Percentiles rank a stretch among this genome's conserved stretches.
Conservation (phyloP, 2,113 vertebrate genomes). For the Myodes glareolus region DNA sequence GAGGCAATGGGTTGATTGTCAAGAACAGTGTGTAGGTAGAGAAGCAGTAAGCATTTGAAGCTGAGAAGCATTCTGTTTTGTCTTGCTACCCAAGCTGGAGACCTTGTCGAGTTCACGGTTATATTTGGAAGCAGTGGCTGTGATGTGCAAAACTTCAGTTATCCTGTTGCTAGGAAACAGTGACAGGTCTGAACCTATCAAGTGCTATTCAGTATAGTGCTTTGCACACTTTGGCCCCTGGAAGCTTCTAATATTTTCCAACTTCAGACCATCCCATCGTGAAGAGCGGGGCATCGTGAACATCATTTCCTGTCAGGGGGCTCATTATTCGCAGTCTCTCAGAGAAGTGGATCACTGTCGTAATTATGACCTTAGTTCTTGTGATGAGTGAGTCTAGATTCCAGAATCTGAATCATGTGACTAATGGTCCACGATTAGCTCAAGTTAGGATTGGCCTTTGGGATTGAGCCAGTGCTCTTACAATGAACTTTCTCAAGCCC, state of each 20-base stretch:
- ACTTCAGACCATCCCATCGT: background rate
- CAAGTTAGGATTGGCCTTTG: constrained; percentile 18
- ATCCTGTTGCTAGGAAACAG: constrained; percentile 40
- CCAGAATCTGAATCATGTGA: constrained; percentile 19
- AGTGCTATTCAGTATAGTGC: constrained; percentile 47
- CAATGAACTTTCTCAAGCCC: background rate
- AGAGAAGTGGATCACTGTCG: constrained; percentile 12
- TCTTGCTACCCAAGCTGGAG: constrained; percentile 17
- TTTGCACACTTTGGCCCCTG: background rate
- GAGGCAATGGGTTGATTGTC: background rate
- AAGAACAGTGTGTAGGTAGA: background rate
- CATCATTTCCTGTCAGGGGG: background rate
- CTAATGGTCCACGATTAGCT: background rate
- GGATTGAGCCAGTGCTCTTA: background rate
- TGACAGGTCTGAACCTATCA: constrained; percentile 9
- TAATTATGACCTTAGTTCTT: constrained; percentile 45
- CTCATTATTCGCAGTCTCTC: constrained; percentile 22
- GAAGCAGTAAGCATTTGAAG: background rate
- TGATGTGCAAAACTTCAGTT: constrained; percentile 29
- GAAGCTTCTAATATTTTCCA: constrained; percentile 44
- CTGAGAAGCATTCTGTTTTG: background rate
- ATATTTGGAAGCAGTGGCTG: constrained; percentile 30
- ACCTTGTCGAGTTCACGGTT: background rate
- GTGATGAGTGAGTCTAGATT: constrained; percentile 45
- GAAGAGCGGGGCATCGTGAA: background rate